These are phyloP conservation scores for Serilophus lunatus DNA, from an alignment of 2,113 vertebrate species.

Conservation along the genomic window DNA sequence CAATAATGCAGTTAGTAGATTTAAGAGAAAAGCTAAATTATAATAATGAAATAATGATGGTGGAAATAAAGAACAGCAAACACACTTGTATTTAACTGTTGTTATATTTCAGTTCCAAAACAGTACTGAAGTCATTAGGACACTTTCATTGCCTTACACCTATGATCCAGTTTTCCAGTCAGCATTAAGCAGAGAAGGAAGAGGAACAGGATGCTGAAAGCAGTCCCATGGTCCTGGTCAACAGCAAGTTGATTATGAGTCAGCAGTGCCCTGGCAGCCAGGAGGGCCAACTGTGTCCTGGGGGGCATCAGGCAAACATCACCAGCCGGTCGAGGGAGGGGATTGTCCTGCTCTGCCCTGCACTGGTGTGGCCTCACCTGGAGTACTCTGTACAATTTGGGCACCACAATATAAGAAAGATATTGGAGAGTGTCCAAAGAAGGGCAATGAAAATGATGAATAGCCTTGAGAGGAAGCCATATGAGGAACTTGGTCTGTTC, in stretches of 20 bases:
- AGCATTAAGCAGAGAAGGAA: background rate
- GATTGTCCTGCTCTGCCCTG: background rate
- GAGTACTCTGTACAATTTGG: background rate
- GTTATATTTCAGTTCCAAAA: background rate
- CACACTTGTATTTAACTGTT: background rate
- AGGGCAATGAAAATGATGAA: background rate
- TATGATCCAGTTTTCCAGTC: background rate
- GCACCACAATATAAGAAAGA: background rate
- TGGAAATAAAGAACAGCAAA: background rate
- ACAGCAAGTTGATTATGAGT: background rate
- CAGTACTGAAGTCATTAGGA: background rate
- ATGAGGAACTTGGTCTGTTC: background rate
- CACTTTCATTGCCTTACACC: background rate
- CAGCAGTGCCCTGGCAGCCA: background rate
- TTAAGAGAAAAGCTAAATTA: background rate
- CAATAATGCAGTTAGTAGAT: background rate
- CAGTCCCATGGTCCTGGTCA: background rate
- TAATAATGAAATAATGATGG: fast-evolving
- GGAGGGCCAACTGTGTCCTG: background rate
- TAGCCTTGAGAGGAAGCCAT: background rate
- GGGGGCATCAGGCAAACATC: background rate
- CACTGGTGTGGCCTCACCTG: no score
- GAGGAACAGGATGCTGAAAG: background rate
- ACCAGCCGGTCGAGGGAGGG: background rate
- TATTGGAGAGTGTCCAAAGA: background rate